These are phyloP conservation scores for Benthosema pterotum DNA, from an alignment of 2,797 vertebrate species.

Conservation along the genomic window DNA sequence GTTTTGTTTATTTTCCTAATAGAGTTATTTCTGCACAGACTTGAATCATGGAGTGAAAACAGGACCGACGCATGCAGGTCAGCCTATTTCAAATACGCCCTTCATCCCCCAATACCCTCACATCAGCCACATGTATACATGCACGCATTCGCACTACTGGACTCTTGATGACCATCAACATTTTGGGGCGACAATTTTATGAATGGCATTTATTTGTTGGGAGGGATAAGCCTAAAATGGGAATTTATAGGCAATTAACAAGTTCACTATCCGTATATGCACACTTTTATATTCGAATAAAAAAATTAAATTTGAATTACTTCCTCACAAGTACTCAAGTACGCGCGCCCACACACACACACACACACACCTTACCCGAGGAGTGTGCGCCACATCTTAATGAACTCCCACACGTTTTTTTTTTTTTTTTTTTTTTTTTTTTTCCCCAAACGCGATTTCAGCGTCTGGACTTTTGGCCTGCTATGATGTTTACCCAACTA, in stretches of 20 bases:
- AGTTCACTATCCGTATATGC: no score
- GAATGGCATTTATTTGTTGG: no score
- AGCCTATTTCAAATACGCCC: constrained; percentile 58
- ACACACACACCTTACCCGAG: constrained; percentile 49
- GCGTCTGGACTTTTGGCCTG: constrained; percentile 31
- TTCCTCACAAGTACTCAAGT: no score
- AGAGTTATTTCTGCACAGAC: constrained; percentile 72
- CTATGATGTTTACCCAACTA: constrained; percentile 47
- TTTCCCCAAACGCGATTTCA: constrained; percentile 40
- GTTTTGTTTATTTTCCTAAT: constrained; percentile 76
- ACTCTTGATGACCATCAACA: no score
- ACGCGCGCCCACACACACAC: constrained; percentile 16
- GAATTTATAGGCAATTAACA: no score
- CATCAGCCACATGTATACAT: constrained; percentile 2
- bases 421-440: no score
- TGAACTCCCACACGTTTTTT: no score
- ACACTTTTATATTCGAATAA: no score
- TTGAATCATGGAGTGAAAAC: constrained; percentile 77
- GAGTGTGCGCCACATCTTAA: no score
- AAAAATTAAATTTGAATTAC: no score
- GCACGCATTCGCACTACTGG: constrained; percentile 15
- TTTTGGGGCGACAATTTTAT: no score
- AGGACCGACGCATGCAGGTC: constrained; percentile 57
- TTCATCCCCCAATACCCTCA: constrained; percentile 14
- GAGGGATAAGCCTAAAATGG: no score